Percentiles rank a stretch among this genome's conserved stretches.
Evolutionary conservation across 1,140 invertebrate genomes (phyloP).

Genomic region (Steinernema feltiae): DNA sequence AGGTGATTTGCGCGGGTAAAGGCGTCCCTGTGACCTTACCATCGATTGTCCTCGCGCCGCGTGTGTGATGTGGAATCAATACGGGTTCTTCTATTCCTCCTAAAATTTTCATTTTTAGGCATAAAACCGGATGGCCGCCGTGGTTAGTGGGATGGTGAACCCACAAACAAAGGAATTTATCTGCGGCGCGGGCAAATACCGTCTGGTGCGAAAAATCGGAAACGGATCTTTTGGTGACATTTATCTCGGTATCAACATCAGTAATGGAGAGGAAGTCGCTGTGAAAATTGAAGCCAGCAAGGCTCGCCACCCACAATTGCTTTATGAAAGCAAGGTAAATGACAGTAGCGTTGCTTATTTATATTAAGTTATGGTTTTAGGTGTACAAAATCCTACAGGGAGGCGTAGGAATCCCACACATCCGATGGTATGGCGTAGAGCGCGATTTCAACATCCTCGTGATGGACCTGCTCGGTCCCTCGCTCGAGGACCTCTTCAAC

Average conservation of each 20-base stretch:
- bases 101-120: not conserved
- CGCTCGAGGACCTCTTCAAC: constrained; percentile 92
- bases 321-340: constrained; percentile 80
- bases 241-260: constrained; percentile 89
- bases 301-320: constrained; percentile 84
- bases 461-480: constrained; percentile 90
- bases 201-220: constrained; percentile 89
- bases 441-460: constrained; percentile 89
- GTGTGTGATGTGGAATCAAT: not conserved
- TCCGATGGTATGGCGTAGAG: constrained; percentile 86
- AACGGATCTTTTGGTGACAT: constrained; percentile 98
- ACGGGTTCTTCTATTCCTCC: not conserved
- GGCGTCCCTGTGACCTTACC: not conserved
- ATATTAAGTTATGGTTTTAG: constrained; percentile 58
- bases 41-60: not conserved
- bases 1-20: not conserved
- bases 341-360: not conserved
- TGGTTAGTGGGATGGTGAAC: not conserved
- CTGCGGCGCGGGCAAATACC: constrained; percentile 68
- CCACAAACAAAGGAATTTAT: not conserved
- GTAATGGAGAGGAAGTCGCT: constrained; percentile 94
- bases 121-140: not conserved
- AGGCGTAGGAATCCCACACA: constrained; percentile 88
- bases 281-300: constrained; percentile 84
- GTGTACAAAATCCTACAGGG: constrained; percentile 74